phyloP scores from a whole-genome alignment of 2,888 invertebrate genomes.

The Ditula angustiorana region DNA sequence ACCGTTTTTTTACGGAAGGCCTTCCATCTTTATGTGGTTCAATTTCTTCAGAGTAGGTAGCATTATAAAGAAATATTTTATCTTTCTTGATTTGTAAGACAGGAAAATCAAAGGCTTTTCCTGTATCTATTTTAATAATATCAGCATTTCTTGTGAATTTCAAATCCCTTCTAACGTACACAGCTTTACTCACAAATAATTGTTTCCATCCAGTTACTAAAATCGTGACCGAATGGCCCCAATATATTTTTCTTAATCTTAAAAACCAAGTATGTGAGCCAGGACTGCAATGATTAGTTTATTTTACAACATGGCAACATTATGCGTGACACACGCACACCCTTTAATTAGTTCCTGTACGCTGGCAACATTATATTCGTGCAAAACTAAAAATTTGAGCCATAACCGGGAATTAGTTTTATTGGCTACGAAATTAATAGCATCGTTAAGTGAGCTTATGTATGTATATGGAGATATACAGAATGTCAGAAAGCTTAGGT shows the following conservation, averaged over 20 bases:
- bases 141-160: no score
- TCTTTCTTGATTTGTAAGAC: no score
- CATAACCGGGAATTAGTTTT: slow-evolving; percentile 12
- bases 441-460: not conserved
- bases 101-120: no score
- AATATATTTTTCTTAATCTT: slow-evolving; percentile 36
- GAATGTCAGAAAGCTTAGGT: no score
- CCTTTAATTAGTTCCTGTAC: slow-evolving; percentile 25
- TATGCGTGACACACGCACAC: slow-evolving; percentile 40
- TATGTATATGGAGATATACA: not conserved
- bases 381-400: slow-evolving; percentile 19
- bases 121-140: no score
- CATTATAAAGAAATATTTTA: no score
- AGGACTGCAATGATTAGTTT: slow-evolving; percentile 34
- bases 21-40: no score
- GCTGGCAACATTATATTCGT: slow-evolving; percentile 31
- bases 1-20: no score
- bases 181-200: no score
- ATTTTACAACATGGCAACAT: slow-evolving; percentile 29
- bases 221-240: slow-evolving; percentile 10
- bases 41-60: no score
- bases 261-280: slow-evolving; percentile 18
- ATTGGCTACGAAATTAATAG: slow-evolving; percentile 1
- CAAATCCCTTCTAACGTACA: no score
- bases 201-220: not conserved